Percentiles rank a stretch among this genome's conserved stretches.
Conservation (phyloP, 2,113 vertebrate genomes). For the Procavia capensis region DNA sequence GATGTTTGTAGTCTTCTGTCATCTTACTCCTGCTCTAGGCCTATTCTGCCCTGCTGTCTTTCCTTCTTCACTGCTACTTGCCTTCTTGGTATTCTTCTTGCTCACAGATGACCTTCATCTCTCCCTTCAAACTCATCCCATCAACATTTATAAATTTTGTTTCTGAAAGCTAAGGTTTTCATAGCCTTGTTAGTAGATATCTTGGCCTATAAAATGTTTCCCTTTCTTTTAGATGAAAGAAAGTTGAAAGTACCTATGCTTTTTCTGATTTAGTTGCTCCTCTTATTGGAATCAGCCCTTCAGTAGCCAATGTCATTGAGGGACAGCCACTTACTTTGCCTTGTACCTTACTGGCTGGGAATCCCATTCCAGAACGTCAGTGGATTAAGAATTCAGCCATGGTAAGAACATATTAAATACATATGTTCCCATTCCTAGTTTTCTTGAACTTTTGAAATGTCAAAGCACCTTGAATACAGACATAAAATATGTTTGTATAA, state of each 20-base stretch:
- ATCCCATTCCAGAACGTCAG: constrained; percentile 94
- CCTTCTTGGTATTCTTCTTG: neutral
- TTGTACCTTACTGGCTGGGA: constrained; percentile 95
- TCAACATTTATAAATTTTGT: neutral
- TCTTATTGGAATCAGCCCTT: constrained; percentile 93
- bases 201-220: neutral
- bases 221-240: neutral
- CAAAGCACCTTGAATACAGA: neutral
- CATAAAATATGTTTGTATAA: neutral
- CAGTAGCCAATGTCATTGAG: constrained; percentile 92
- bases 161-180: neutral
- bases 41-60: neutral
- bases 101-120: neutral
- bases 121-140: neutral
- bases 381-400: constrained; percentile 95
- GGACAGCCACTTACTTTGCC: constrained; percentile 95
- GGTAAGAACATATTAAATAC: constrained; percentile 86
- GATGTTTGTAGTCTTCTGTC: neutral
- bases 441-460: neutral
- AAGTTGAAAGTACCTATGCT: neutral
- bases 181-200: neutral
- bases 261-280: constrained; percentile 88
- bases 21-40: neutral
- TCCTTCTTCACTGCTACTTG: neutral
- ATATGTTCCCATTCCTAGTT: neutral